Evolutionary conservation across 2,888 invertebrate genomes (phyloP).

Genomic region (Kryphioiulus occultus): DNA sequence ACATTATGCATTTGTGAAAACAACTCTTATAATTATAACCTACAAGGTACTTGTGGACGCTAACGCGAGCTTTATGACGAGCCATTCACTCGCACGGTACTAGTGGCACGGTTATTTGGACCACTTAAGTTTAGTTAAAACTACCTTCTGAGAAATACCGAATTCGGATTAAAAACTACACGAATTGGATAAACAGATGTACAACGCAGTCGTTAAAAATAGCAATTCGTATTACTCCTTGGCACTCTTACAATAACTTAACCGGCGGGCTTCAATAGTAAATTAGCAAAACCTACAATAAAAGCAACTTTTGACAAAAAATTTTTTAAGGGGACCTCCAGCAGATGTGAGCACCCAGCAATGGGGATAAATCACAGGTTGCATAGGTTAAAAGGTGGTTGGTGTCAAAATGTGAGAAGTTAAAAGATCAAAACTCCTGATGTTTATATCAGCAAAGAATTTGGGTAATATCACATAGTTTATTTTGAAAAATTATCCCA

Average conservation of each 20-base stretch:
- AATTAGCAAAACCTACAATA: not conserved
- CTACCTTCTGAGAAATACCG: not conserved
- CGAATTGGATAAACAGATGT: constrained; percentile 10
- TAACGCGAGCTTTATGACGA: not conserved
- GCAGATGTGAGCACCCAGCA: not conserved
- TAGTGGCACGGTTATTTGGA: not conserved
- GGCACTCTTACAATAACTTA: not conserved
- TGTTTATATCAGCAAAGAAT: not conserved
- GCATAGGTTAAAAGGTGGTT: constrained; percentile 3
- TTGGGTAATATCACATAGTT: not conserved
- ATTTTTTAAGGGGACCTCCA: not conserved
- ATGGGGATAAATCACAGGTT: not conserved
- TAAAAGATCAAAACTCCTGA: constrained; percentile 9
- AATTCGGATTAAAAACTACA: constrained; percentile 8
- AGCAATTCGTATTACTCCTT: constrained; percentile 30
- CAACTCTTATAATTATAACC: not conserved
- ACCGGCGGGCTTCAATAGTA: not conserved
- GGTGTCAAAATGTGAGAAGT: not conserved
- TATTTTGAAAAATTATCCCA: not conserved
- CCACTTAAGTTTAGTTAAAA: constrained; percentile 15
- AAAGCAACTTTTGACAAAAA: not conserved
- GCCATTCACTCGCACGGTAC: not conserved
- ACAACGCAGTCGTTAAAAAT: constrained; percentile 14
- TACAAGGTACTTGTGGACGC: not conserved
- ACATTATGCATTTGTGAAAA: constrained; percentile 35